Percentiles rank a stretch among this genome's conserved stretches.
Conservation (phyloP, 2,888 invertebrate genomes). For the Acheta domesticus region DNA sequence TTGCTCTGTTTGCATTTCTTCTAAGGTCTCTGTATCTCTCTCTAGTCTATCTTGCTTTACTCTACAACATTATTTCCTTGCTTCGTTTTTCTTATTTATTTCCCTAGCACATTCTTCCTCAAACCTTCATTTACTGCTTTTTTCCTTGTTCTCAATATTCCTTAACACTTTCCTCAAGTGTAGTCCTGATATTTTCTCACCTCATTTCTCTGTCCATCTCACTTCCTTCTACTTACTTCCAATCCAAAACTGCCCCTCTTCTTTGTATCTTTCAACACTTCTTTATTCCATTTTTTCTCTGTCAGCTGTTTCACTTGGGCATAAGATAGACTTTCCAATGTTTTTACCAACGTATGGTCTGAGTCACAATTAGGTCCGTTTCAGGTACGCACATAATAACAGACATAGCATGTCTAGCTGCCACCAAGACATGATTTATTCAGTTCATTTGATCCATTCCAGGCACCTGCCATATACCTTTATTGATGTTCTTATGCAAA, state of each 20-base stretch:
- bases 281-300: neutral
- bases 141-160: neutral
- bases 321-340: too few species aligned
- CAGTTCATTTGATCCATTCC: neutral
- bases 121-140: too few species aligned
- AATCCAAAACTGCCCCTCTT: neutral
- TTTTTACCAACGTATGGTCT: neutral
- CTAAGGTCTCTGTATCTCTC: neutral
- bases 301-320: too few species aligned
- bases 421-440: slow-evolving; percentile 11
- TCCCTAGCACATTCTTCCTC: neutral
- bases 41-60: neutral
- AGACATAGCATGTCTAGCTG: neutral
- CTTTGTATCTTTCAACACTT: neutral
- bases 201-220: too few species aligned
- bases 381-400: neutral
- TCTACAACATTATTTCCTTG: too few species aligned
- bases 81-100: neutral
- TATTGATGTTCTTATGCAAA: neutral
- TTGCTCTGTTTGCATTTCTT: neutral
- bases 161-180: too few species aligned
- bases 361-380: neutral
- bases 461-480: neutral
- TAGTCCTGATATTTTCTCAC: too few species aligned
- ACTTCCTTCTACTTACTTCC: neutral